phyloP scores from a whole-genome alignment of 2,113 vertebrate genomes.

The Bambusicola thoracicus region DNA sequence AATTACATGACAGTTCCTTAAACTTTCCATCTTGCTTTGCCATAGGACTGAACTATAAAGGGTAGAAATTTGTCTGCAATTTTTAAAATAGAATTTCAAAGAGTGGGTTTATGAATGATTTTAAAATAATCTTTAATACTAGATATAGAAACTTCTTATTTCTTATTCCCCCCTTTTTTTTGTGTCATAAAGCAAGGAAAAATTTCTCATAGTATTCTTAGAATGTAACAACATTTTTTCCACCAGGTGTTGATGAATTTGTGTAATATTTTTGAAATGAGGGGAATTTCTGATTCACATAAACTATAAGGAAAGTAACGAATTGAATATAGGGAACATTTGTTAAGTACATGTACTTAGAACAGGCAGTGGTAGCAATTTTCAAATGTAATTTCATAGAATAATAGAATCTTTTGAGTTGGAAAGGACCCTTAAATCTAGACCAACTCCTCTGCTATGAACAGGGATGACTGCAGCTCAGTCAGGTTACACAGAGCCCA shows the following conservation, averaged over 20 bases:
- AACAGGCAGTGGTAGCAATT: background rate
- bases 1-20: conserved; percentile 44
- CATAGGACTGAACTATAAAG: background rate
- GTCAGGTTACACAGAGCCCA: too few species aligned
- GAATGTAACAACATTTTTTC: background rate
- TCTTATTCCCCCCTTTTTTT: background rate
- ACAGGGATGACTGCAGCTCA: too few species aligned
- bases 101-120: background rate
- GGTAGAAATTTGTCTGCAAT: conserved; percentile 22
- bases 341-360: background rate
- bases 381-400: background rate
- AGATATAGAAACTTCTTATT: background rate
- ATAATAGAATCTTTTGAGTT: too few species aligned
- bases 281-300: background rate
- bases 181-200: background rate
- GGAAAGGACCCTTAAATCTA: too few species aligned
- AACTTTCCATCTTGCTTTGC: conserved; percentile 19
- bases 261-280: background rate
- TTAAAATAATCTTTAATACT: background rate
- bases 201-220: background rate
- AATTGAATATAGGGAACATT: background rate
- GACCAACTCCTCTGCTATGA: too few species aligned
- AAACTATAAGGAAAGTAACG: background rate
- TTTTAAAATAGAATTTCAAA: conserved; percentile 18
- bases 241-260: background rate